These are phyloP conservation scores for Carassius auratus DNA, from an alignment of 2,113 vertebrate genomes.

Conservation along the genomic window DNA sequence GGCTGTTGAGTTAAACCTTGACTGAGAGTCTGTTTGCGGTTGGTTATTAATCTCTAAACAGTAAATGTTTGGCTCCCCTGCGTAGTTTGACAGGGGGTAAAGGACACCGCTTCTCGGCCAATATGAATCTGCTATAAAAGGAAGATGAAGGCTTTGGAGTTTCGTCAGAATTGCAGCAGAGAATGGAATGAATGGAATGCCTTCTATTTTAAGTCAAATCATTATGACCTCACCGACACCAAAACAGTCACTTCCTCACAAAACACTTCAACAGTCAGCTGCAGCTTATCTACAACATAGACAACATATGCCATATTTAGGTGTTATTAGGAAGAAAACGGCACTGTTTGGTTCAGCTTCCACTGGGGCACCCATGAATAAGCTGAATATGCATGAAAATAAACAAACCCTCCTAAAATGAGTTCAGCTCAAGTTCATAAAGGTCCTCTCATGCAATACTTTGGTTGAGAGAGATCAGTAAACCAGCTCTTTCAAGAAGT, in stretches of 20 bases:
- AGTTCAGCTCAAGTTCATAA: conserved; percentile 3
- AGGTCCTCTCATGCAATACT: neutral
- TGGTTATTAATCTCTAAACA: conserved; percentile 33
- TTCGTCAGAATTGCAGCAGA: conserved; percentile 7
- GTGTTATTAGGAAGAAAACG: conserved; percentile 7
- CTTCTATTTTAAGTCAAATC: conserved; percentile 20
- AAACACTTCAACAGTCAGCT: neutral
- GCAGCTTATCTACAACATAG: conserved; percentile 25
- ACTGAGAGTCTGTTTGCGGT: conserved; percentile 32
- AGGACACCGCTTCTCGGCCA: neutral
- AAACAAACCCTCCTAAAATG: neutral
- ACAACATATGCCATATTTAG: neutral
- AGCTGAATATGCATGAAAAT: neutral
- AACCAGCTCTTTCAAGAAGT: neutral
- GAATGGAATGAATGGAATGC: conserved; percentile 32
- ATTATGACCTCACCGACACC: conserved; percentile 6
- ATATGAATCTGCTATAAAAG: neutral
- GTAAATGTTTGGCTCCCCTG: conserved; percentile 14
- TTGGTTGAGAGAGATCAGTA: neutral
- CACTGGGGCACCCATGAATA: neutral
- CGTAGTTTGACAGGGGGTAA: conserved; percentile 13
- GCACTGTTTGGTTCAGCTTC: neutral
- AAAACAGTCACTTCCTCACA: neutral
- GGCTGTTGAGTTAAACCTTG: conserved; percentile 26
- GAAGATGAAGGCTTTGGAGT: conserved; percentile 19